Base-by-base conservation (phyloP, 92 coral and sea anemone species). In the Palythoa grandis region DNA sequence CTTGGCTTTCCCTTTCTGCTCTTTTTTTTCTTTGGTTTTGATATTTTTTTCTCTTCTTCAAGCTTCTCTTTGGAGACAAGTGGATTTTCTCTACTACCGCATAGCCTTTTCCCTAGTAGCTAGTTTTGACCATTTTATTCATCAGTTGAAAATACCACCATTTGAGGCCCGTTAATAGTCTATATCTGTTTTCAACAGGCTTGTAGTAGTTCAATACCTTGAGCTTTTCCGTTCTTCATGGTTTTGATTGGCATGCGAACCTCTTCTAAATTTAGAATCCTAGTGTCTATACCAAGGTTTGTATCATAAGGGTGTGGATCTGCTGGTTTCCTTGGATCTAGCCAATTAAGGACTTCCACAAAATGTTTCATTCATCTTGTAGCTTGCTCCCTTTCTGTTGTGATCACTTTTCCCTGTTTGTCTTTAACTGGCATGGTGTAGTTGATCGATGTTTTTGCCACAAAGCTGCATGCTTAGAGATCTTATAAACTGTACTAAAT, bases 321-420 rank as follows among this genome's bases (percentile, higher is more conserved):
- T 87, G 90, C 79, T 77, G 80, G 85, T 37, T 83, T 82, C 12
- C 50, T 47, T 61, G 88, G 84, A 25, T 74, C 84, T 82, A 54
- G 83, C 53, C 74, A 65, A 56, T 85, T 75, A 50, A 82, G 72
- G 82, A 88, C 77, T 88, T 88, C 87, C 47, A 60, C 52, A 58
- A 70, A 87, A 76, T 79, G 90, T 53, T 87, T 71, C 38, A 70
- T 71, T 78, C 86, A 67, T 53, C 86, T 74, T 75, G 17, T 50
- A 73, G 73, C 68, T 47, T 87, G 48, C 53, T 87, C 86, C 77
- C 35, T 29, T 29, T 29, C 35, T 29, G 71, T 78, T 60, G 68
- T 60, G 10, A 60, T 60, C 22, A 60, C 22, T 17, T 17, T 19
- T 14, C 68, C 86, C 15, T 79, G 72, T 56, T 87, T 80, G 67